These are phyloP conservation scores for Rhinoraja longicauda DNA, from an alignment of 2,797 vertebrate genomes.

Conservation along the genomic window DNA sequence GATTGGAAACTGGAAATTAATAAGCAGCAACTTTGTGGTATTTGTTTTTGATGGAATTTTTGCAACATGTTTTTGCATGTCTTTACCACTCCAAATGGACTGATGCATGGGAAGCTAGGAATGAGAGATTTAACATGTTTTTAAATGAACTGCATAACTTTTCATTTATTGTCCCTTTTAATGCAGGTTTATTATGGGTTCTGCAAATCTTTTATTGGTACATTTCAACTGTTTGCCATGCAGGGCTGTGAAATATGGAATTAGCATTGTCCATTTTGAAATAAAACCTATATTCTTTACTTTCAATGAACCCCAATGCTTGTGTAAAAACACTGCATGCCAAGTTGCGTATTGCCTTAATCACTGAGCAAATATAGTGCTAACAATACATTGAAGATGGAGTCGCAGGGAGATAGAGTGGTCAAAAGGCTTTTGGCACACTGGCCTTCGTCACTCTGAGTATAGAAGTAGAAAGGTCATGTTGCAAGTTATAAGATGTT, in stretches of 20 bases:
- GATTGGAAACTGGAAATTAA: conserved; percentile 37
- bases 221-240: conserved; percentile 38
- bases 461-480: too few relatives aligned
- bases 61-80: conserved; percentile 88
- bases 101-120: conserved; percentile 98
- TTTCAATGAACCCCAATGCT: conserved; percentile 35
- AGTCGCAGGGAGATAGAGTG: too few relatives aligned
- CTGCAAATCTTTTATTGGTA: conserved; percentile 34
- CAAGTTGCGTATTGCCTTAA: background rate
- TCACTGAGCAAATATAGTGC: background rate
- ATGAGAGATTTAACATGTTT: conserved; percentile 68
- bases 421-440: too few relatives aligned
- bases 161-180: conserved; percentile 35
- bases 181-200: conserved; percentile 39
- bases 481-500: too few relatives aligned
- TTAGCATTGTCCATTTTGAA: conserved; percentile 39
- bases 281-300: conserved; percentile 39
- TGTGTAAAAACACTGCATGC: conserved; percentile 33
- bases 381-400: background rate
- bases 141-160: conserved; percentile 37
- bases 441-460: too few relatives aligned
- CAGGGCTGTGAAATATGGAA: conserved; percentile 39
- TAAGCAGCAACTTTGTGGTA: conserved; percentile 37
- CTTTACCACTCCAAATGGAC: conserved; percentile 93
- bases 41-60: conserved; percentile 60